These are phyloP conservation scores for Marcusenius ussheri DNA, from an alignment of 2,113 vertebrate species.

Conservation along the genomic window DNA sequence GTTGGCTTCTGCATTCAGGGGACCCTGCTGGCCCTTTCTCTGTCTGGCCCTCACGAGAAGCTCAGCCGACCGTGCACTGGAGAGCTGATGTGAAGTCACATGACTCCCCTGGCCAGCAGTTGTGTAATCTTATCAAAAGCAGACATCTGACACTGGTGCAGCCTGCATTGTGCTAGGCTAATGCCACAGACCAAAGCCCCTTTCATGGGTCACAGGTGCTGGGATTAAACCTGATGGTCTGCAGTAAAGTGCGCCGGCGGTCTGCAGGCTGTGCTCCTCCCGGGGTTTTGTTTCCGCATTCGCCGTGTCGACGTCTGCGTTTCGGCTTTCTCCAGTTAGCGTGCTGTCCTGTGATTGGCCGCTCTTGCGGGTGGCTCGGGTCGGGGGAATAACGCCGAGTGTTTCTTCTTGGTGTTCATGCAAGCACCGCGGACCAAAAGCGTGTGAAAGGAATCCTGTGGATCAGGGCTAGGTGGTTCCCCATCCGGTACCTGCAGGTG, in stretches of 20 bases:
- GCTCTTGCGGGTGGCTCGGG: constrained; percentile 20
- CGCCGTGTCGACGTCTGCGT: constrained; percentile 39
- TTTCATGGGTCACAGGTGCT: constrained; percentile 39
- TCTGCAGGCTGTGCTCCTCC: constrained; percentile 29
- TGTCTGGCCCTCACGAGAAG: not conserved
- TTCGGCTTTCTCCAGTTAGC: constrained; percentile 14
- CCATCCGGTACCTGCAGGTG: not conserved
- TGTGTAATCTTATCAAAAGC: constrained; percentile 38
- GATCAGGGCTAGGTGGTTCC: not conserved
- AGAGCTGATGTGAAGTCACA: not conserved
- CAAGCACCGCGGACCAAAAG: not conserved
- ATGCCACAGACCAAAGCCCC: constrained; percentile 42
- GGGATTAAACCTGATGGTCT: constrained; percentile 44
- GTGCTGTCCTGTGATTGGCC: constrained; percentile 37
- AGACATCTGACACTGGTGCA: constrained; percentile 36
- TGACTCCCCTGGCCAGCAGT: constrained; percentile 15
- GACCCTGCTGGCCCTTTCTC: not conserved
- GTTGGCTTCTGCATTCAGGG: not conserved
- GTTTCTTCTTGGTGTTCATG: not conserved
- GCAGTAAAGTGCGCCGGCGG: constrained; percentile 45
- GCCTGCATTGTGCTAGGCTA: constrained; percentile 41
- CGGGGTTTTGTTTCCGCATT: constrained; percentile 41
- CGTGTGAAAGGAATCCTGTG: not conserved
- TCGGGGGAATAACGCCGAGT: not conserved
- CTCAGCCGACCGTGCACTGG: not conserved